Conservation (phyloP, 2,797 vertebrate genomes). For the Sebastes elongatus region DNA sequence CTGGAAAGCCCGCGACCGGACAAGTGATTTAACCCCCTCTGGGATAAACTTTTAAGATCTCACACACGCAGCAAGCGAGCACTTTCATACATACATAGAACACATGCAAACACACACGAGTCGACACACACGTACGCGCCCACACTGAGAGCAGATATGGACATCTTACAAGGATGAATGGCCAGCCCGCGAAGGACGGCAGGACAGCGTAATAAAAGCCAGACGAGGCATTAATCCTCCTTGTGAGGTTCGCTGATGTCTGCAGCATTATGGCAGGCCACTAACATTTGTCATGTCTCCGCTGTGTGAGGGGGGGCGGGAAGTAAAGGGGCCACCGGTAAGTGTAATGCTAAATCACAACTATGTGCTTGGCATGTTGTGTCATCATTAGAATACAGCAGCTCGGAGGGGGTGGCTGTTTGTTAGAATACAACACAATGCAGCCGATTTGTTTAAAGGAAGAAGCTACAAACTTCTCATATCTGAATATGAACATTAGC, state of each 20-base stretch:
- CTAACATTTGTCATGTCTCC: slow-evolving; percentile 65
- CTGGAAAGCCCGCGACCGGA: slow-evolving; percentile 59
- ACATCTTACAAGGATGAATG: slow-evolving; percentile 78
- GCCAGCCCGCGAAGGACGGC: slow-evolving; percentile 64
- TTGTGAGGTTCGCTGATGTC: slow-evolving; percentile 75
- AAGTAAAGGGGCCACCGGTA: slow-evolving; percentile 45
- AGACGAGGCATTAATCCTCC: slow-evolving; percentile 77
- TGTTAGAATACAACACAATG: background rate
- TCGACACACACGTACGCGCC: background rate
- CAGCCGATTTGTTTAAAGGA: background rate
- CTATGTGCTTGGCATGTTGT: slow-evolving; percentile 56
- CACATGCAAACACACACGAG: slow-evolving; percentile 7
- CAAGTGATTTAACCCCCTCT: slow-evolving; percentile 75
- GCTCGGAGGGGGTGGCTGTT: background rate
- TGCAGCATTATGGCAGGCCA: slow-evolving; percentile 72
- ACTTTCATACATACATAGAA: slow-evolving; percentile 14
- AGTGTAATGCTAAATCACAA: slow-evolving; percentile 68
- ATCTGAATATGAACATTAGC: background rate
- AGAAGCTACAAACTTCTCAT: background rate
- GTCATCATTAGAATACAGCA: slow-evolving; percentile 51
- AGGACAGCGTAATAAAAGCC: slow-evolving; percentile 74
- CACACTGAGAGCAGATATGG: slow-evolving; percentile 61
- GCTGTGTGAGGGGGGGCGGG: slow-evolving; percentile 10
- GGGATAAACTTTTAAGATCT: slow-evolving; percentile 59
- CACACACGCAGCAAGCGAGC: slow-evolving; percentile 5